Evolutionary conservation across 2,888 invertebrate species (phyloP).

Genomic region (Corbicula japonica): DNA sequence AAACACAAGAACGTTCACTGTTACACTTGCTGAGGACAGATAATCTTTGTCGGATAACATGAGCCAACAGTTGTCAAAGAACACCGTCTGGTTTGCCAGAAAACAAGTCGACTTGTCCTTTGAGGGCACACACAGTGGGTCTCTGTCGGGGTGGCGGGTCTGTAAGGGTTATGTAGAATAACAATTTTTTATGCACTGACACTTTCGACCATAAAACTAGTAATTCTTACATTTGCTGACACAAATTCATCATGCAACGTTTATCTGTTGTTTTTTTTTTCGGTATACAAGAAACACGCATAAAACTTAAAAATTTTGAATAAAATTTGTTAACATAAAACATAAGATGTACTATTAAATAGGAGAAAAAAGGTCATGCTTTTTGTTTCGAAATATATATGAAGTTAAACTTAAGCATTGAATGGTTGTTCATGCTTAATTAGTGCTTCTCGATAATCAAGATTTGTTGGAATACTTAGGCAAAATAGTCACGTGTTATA

Average conservation of each 20-base stretch:
- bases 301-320: not conserved
- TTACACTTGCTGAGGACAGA: too few species aligned
- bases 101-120: constrained; percentile 31
- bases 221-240: too few species aligned
- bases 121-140: constrained; percentile 9
- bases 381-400: too few species aligned
- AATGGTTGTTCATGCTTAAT: too few species aligned
- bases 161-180: not conserved
- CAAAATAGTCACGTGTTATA: too few species aligned
- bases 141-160: constrained; percentile 12
- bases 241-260: too few species aligned
- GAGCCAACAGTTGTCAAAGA: too few species aligned
- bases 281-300: not conserved
- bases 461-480: too few species aligned
- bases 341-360: not conserved
- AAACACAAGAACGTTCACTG: not conserved
- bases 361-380: not conserved
- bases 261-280: not conserved
- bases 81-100: constrained; percentile 29
- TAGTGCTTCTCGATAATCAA: too few species aligned
- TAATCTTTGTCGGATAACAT: too few species aligned
- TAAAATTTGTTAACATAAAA: not conserved
- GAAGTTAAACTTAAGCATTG: too few species aligned
- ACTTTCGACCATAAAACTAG: too few species aligned
- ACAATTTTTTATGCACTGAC: not conserved